phyloP scores from a whole-genome alignment of 2,888 invertebrate genomes.

The Morpho achilles region DNA sequence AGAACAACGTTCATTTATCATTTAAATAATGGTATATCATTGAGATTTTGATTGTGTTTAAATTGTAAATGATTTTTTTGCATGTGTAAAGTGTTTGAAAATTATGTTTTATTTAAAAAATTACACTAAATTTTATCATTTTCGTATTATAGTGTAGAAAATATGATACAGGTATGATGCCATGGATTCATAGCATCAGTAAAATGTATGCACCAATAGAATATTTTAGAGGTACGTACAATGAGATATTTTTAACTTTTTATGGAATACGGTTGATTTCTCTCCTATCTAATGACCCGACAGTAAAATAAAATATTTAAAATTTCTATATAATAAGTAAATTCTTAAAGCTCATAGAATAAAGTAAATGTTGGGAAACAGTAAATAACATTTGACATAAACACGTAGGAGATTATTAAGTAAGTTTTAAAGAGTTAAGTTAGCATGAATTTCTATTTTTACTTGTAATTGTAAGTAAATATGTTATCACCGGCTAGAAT shows the following conservation, averaged over 20 bases:
- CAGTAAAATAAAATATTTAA: conserved; percentile 27
- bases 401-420: conserved; percentile 40
- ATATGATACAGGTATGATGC: conserved; percentile 5
- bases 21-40: too few species aligned
- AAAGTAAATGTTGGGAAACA: too few species aligned
- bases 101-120: too few species aligned
- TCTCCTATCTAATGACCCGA: conserved; percentile 39
- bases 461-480: conserved; percentile 46
- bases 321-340: too few species aligned
- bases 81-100: too few species aligned
- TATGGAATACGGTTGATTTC: conserved; percentile 22
- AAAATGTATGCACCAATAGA: conserved; percentile 19
- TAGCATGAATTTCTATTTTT: conserved; percentile 54
- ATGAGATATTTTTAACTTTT: conserved; percentile 27
- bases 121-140: too few species aligned
- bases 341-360: too few species aligned
- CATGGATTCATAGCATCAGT: conserved; percentile 13
- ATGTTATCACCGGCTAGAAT: conserved; percentile 45
- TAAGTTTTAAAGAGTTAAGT: conserved; percentile 54
- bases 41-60: too few species aligned
- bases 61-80: too few species aligned
- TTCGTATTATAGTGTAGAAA: too few species aligned
- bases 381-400: conserved; percentile 25
- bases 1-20: too few species aligned
- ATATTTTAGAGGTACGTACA: conserved; percentile 20